Conservation (phyloP, 2,888 invertebrate genomes). For the Nymphalis polychloros region DNA sequence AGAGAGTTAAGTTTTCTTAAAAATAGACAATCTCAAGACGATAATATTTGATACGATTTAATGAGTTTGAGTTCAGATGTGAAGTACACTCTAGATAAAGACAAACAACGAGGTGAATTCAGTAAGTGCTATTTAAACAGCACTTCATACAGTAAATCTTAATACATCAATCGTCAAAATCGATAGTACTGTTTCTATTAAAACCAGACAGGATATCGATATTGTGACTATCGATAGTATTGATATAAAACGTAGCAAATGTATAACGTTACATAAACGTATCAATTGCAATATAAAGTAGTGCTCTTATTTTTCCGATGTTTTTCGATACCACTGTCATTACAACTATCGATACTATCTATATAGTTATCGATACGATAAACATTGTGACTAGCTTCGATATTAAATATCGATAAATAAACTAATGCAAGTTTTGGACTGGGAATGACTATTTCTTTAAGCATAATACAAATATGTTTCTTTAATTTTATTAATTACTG, state of each 20-base stretch:
- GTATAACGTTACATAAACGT: too few relatives aligned
- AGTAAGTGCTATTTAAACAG: constrained; percentile 24
- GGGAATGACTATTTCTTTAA: too few relatives aligned
- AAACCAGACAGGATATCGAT: neutral
- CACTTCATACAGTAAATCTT: constrained; percentile 19
- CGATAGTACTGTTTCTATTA: too few relatives aligned
- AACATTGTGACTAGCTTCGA: neutral
- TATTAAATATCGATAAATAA: neutral
- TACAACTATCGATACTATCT: neutral
- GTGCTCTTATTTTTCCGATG: too few relatives aligned
- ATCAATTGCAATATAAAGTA: too few relatives aligned
- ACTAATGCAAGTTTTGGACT: too few relatives aligned
- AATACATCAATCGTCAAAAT: constrained; percentile 1
- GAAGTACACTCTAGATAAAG: constrained; percentile 19
- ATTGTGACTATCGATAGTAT: neutral
- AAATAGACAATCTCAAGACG: neutral
- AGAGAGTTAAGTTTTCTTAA: neutral
- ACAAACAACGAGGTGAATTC: constrained; percentile 25
- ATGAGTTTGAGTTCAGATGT: constrained; percentile 12
- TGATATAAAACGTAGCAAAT: neutral
- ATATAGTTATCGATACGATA: too few relatives aligned
- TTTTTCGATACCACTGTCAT: neutral
- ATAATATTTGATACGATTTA: too few relatives aligned
- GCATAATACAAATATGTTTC: too few relatives aligned
- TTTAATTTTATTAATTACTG: too few relatives aligned